Conservation (phyloP, 1,140 invertebrate genomes). For the Macrotrachela quadricornifera region DNA sequence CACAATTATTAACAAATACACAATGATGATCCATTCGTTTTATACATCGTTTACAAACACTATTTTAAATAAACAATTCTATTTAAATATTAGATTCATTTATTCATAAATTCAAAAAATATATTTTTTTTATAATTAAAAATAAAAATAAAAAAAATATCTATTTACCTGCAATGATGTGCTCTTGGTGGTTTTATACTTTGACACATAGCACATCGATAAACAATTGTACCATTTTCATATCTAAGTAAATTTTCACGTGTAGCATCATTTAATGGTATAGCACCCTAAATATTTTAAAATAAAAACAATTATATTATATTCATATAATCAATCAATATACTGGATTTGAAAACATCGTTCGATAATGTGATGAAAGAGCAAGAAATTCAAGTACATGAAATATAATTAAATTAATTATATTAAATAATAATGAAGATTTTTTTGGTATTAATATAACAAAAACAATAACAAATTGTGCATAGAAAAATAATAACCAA, state of each 20-base stretch:
- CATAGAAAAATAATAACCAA: slow-evolving; percentile 79
- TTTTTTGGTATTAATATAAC: slow-evolving; percentile 69
- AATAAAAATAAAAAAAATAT: too few species aligned
- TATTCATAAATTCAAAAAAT: too few species aligned
- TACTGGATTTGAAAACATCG: slow-evolving; percentile 83
- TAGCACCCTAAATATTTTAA: slow-evolving; percentile 44
- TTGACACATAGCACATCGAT: slow-evolving; percentile 93
- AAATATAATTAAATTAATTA: slow-evolving; percentile 78
- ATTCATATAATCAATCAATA: too few species aligned
- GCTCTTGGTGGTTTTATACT: slow-evolving; percentile 94
- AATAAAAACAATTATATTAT: too few species aligned
- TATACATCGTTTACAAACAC: slow-evolving; percentile 48
- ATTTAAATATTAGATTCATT: too few species aligned
- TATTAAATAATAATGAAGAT: slow-evolving; percentile 50
- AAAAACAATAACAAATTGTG: slow-evolving; percentile 82
- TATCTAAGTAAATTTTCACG: slow-evolving; percentile 92
- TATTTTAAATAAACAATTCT: too few species aligned
- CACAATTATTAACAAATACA: slow-evolving; percentile 89
- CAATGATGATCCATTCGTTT: slow-evolving; percentile 99
- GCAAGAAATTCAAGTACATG: slow-evolving; percentile 68
- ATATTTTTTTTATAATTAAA: too few species aligned
- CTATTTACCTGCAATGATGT: slow-evolving; percentile 65
- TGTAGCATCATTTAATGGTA: slow-evolving; percentile 92
- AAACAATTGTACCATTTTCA: slow-evolving; percentile 49
- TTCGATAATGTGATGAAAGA: slow-evolving; percentile 67